These are phyloP conservation scores for Drosophila repletoides DNA, from an alignment of 1,140 invertebrate genomes.

Conservation along the genomic window DNA sequence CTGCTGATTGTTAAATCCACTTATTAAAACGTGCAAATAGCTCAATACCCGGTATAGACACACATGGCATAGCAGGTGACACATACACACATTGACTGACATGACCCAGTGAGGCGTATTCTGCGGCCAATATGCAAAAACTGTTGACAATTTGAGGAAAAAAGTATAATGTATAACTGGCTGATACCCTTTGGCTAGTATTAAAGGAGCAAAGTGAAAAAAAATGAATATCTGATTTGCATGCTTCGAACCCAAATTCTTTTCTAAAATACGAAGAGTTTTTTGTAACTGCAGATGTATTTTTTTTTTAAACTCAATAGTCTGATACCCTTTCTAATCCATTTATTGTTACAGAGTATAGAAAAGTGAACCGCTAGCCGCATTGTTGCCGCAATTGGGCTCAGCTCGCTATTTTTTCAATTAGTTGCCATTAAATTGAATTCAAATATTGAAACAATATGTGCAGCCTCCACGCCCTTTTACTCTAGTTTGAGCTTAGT, in stretches of 20 bases:
- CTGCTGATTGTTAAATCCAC: slow-evolving; percentile 67
- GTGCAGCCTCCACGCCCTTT: slow-evolving; percentile 14
- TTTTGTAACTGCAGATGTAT: no score
- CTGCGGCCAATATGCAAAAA: slow-evolving; percentile 39
- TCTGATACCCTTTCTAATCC: neutral
- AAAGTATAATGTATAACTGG: neutral
- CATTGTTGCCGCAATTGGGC: slow-evolving; percentile 62
- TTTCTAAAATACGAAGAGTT: no score
- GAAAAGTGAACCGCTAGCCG: slow-evolving; percentile 28
- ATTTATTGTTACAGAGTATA: slow-evolving; percentile 19
- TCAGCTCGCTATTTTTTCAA: slow-evolving; percentile 66
- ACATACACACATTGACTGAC: slow-evolving; percentile 8
- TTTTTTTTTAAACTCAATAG: neutral
- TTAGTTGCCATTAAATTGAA: slow-evolving; percentile 79
- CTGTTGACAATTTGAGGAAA: slow-evolving; percentile 36
- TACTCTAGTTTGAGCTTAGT: slow-evolving; percentile 45
- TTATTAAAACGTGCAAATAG: slow-evolving; percentile 80
- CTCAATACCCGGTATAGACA: slow-evolving; percentile 56
- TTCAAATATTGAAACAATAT: slow-evolving; percentile 81
- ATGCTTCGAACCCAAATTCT: no score
- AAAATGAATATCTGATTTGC: no score
- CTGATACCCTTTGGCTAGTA: neutral
- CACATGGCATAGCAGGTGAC: slow-evolving; percentile 25
- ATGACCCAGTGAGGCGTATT: slow-evolving; percentile 59
- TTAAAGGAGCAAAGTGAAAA: no score